These are phyloP conservation scores for Enteromius radiatus DNA, from an alignment of 2,797 vertebrate genomes.

Conservation along the genomic window DNA sequence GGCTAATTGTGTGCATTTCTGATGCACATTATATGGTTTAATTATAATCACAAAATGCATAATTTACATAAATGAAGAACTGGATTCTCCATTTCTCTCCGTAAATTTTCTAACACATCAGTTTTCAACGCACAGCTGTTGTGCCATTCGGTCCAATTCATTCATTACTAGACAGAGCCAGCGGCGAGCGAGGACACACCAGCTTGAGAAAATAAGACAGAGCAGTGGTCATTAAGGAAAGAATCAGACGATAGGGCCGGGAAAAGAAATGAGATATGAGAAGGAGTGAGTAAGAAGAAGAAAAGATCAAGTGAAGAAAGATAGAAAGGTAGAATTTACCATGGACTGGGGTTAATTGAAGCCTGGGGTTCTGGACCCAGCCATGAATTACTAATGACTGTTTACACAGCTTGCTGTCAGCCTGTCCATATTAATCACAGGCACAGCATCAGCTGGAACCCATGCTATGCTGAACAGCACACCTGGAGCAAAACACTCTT, in stretches of 20 bases:
- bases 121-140: slow-evolving; percentile 21
- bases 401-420: slow-evolving; percentile 77
- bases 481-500: slow-evolving; percentile 11
- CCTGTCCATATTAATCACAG: slow-evolving; percentile 74
- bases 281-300: slow-evolving; percentile 52
- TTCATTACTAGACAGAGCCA: neutral
- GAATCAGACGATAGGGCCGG: slow-evolving; percentile 49
- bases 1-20: slow-evolving; percentile 2
- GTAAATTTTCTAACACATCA: slow-evolving; percentile 12
- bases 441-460: slow-evolving; percentile 38
- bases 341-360: slow-evolving; percentile 75
- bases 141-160: slow-evolving; percentile 13
- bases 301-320: slow-evolving; percentile 39
- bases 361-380: slow-evolving; percentile 70
- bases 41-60: neutral
- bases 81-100: slow-evolving; percentile 4
- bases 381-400: slow-evolving; percentile 80
- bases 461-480: slow-evolving; percentile 25
- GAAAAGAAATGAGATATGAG: slow-evolving; percentile 28
- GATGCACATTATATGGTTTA: neutral
- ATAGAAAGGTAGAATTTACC: slow-evolving; percentile 57
- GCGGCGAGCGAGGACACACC: neutral
- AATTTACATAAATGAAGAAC: slow-evolving; percentile 23
- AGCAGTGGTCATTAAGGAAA: slow-evolving; percentile 24
- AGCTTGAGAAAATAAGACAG: slow-evolving; percentile 28